These are phyloP conservation scores for Harpagus bidentatus DNA, from an alignment of 2,113 vertebrate genomes.

Conservation along the genomic window DNA sequence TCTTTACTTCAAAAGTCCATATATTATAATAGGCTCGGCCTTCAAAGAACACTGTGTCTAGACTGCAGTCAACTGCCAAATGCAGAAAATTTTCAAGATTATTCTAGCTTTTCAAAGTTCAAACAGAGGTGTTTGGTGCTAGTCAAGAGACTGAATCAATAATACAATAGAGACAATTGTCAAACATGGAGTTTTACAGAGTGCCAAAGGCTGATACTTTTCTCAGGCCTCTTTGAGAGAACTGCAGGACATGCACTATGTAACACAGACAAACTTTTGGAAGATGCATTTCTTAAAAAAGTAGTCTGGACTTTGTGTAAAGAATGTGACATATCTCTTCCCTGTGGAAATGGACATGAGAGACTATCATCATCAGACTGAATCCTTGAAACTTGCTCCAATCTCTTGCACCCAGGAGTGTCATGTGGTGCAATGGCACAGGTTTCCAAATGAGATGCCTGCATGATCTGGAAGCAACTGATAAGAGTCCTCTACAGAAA, in stretches of 20 bases:
- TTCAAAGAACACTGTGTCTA: neutral
- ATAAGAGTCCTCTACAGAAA: too few species aligned
- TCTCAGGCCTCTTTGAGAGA: neutral
- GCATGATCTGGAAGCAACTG: neutral
- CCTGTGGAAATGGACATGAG: accelerated
- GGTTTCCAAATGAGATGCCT: accelerated
- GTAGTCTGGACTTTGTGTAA: neutral
- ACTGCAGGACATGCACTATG: accelerated
- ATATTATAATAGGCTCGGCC: neutral
- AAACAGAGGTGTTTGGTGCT: neutral
- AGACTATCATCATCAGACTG: accelerated
- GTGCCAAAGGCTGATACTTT: neutral
- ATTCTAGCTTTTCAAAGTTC: neutral
- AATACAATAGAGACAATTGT: neutral
- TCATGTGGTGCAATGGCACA: accelerated
- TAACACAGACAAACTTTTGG: neutral
- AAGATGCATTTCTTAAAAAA: neutral
- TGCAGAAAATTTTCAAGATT: neutral
- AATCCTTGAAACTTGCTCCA: neutral
- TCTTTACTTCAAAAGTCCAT: neutral
- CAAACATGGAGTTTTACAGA: accelerated
- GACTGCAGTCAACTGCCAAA: neutral
- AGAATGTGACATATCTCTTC: neutral
- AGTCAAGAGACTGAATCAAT: neutral
- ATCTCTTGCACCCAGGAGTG: too few species aligned